Base-by-base conservation (phyloP, 2,113 vertebrate species). In the Rostratula benghalensis region DNA sequence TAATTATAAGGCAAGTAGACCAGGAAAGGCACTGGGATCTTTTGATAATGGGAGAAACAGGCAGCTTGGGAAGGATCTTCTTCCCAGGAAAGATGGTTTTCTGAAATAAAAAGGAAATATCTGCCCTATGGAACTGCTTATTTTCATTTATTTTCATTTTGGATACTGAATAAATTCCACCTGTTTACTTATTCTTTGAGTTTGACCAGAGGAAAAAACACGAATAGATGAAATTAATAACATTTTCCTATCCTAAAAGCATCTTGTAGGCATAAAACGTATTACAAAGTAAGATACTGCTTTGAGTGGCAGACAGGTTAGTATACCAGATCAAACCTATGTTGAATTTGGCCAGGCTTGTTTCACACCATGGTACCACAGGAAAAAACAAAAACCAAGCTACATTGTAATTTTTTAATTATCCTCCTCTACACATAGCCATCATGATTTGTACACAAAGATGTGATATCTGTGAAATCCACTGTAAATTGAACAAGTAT, bases 231-330 rank as follows among this genome's bases (percentile, higher is more conserved):
- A 81, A 65, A 77, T 69, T 22, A n/a, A 37, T 41, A 23, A 13
- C 0, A 17, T 78, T 81, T 63, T 59, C n/a, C 16, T 71, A 11
- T 17, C 12, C 11, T 13, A 0, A 8, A 30, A 90, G 53, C 25
- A 31, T 57, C 6, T 25, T 60, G 18, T 23, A 63, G 37, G 10
- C 37, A 77, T 22, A 54, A 70, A 86, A 53, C 13, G 1, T 45
- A 19, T 63, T 53, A 28, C 9, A 53, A 59, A 77, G 41, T 31
- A 31, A 90, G 45, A 5, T 22, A 2, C 1, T 31, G 16, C 8
- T 23, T 50, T n/a, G 35, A 53, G 59, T 41, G 31, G 21, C 41
- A 61, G 14, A 15, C 2, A 46, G n/a, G 14, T 59, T 9, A 28
- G 7, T 30, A 9, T 35, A 25, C 9, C 37, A 83, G 46, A 50